Evolutionary conservation across 1,140 invertebrate species (phyloP).

Genomic region (Homalodisca vitripennis): DNA sequence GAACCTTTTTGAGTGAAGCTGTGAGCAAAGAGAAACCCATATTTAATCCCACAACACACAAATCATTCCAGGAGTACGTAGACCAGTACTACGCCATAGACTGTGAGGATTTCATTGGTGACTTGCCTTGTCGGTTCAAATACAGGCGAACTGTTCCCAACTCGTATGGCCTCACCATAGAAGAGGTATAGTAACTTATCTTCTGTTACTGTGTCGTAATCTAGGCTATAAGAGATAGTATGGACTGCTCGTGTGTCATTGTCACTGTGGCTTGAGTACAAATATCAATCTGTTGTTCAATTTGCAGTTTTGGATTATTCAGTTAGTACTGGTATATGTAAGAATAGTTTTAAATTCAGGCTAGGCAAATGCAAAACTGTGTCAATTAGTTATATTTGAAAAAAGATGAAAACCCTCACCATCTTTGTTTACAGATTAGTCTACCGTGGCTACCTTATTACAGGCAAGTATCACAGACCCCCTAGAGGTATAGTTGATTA

Average conservation of each 20-base stretch:
- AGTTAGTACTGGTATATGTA: too few species aligned
- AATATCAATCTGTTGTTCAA: too few species aligned
- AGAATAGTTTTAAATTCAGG: too few species aligned
- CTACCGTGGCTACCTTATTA: too few species aligned
- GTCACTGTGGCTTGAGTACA: neutral
- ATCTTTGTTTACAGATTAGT: too few species aligned
- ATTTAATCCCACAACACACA: constrained; percentile 68
- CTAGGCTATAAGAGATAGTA: neutral
- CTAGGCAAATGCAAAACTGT: too few species aligned
- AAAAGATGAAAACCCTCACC: too few species aligned
- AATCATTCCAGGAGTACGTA: constrained; percentile 83
- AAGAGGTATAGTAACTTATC: constrained; percentile 64
- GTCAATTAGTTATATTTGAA: too few species aligned
- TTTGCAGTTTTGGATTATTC: too few species aligned
- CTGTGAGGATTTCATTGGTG: constrained; percentile 92
- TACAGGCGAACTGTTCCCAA: constrained; percentile 88
- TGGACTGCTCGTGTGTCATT: neutral
- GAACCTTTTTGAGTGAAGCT: constrained; percentile 62
- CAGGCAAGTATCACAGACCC: too few species aligned
- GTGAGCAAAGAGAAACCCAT: constrained; percentile 59
- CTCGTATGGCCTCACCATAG: constrained; percentile 85
- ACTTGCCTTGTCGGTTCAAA: constrained; percentile 89
- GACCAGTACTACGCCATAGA: constrained; percentile 94
- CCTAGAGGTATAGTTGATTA: too few species aligned
- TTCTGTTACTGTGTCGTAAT: neutral